Conservation (phyloP, 2,797 vertebrate species). For the Lindbergichthys nudifrons region DNA sequence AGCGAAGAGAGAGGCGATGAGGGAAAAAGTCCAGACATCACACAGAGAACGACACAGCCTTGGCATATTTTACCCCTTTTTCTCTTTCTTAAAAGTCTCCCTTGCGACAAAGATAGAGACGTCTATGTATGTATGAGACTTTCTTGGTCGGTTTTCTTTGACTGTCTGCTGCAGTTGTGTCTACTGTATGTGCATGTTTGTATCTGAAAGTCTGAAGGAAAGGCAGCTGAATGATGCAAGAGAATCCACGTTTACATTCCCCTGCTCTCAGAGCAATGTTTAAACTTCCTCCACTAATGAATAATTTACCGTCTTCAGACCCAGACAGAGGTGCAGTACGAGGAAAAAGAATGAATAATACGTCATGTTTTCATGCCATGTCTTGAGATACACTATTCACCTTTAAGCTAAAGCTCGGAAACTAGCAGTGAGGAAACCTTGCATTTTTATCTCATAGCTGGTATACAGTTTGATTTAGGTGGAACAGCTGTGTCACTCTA, state of each 20-base stretch:
- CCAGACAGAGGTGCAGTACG: conserved; percentile 51
- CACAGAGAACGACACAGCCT: conserved; percentile 21
- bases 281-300: conserved; percentile 65
- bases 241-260: conserved; percentile 60
- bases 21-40: conserved; percentile 28
- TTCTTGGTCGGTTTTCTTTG: conserved; percentile 28
- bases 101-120: conserved; percentile 29
- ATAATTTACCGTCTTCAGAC: conserved; percentile 70
- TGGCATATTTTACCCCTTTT: not conserved
- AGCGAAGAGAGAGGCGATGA: conserved; percentile 6
- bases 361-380: conserved; percentile 14
- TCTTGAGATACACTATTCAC: conserved; percentile 40
- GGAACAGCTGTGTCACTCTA: conserved; percentile 47
- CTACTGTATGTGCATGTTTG: conserved; percentile 6
- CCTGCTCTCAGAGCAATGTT: conserved; percentile 57
- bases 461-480: conserved; percentile 26
- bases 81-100: conserved; percentile 35
- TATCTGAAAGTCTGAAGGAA: conserved; percentile 40
- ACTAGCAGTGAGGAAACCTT: conserved; percentile 7
- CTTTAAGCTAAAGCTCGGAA: conserved; percentile 20
- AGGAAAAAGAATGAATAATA: conserved; percentile 16
- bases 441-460: not conserved
- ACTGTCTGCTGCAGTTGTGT: conserved; percentile 18
- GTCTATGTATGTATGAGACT: conserved; percentile 24
- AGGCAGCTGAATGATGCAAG: conserved; percentile 66